A percentile compares a stretch with the other conserved stretches of the same genome.
These are phyloP conservation scores for Hemiscyllium ocellatum DNA, from an alignment of 2,113 vertebrate species.

Conservation along the genomic window DNA sequence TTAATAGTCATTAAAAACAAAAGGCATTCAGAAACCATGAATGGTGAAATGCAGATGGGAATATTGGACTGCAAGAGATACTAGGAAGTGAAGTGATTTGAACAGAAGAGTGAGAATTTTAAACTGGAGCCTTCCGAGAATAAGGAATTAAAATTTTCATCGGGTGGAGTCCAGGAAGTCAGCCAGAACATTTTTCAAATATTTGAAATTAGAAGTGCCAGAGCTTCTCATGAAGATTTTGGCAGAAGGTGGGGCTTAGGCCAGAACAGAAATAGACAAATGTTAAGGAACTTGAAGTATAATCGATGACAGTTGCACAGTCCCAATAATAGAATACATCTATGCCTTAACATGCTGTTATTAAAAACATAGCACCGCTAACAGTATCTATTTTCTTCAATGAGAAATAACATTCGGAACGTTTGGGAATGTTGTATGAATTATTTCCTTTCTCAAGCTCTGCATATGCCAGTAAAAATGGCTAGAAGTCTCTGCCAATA, in stretches of 20 bases:
- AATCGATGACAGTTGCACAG: not conserved
- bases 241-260: not conserved
- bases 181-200: not conserved
- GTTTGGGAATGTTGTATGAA: not conserved
- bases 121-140: not conserved
- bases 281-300: not conserved
- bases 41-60: not conserved
- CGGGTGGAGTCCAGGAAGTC: not conserved
- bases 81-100: not conserved
- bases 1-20: too few species aligned
- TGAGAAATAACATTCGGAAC: too few species aligned
- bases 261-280: not conserved
- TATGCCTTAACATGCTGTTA: not conserved
- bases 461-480: not conserved
- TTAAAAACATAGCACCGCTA: not conserved
- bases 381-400: not conserved
- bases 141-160: not conserved
- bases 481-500: not conserved
- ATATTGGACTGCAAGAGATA: not conserved
- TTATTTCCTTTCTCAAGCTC: not conserved
- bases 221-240: not conserved
- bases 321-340: not conserved
- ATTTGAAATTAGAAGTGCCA: not conserved
- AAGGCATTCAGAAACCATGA: not conserved
- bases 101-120: not conserved